Conservation (phyloP, 1,140 invertebrate species). For the Brachionus koreanus region DNA sequence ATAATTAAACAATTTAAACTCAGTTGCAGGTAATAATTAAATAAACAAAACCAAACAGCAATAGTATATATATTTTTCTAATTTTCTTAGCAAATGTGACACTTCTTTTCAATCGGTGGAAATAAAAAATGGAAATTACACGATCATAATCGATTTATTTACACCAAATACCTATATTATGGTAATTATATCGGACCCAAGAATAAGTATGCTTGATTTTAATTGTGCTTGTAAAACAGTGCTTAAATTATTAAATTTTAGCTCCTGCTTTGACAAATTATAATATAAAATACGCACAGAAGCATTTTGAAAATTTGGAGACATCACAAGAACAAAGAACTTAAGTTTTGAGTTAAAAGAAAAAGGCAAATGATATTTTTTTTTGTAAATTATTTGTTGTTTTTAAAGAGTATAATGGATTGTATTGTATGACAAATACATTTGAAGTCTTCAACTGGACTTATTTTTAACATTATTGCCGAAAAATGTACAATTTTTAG, state of each 20-base stretch:
- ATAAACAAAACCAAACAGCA: neutral
- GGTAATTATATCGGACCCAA: slow-evolving; percentile 93
- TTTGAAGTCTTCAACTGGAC: neutral
- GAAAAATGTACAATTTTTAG: neutral
- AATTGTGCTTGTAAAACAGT: neutral
- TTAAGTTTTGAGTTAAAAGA: neutral
- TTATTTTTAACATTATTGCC: neutral
- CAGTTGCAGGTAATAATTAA: slow-evolving; percentile 68
- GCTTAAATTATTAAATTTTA: neutral
- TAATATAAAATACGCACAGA: slow-evolving; percentile 44
- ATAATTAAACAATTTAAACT: slow-evolving; percentile 99
- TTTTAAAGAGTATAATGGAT: neutral
- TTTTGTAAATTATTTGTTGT: neutral
- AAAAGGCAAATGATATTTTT: neutral
- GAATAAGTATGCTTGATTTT: slow-evolving; percentile 67
- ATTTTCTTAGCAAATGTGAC: slow-evolving; percentile 72
- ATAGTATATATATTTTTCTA: neutral
- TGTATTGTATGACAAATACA: neutral
- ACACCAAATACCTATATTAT: slow-evolving; percentile 98
- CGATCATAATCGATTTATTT: slow-evolving; percentile 96
- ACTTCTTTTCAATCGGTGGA: slow-evolving; percentile 99
- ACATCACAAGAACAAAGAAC: slow-evolving; percentile 21
- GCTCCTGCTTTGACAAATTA: slow-evolving; percentile 43
- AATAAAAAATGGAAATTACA: slow-evolving; percentile 83
- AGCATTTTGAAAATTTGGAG: slow-evolving; percentile 40